Conservation (phyloP, 2,797 vertebrate genomes). For the Potorous gilbertii region DNA sequence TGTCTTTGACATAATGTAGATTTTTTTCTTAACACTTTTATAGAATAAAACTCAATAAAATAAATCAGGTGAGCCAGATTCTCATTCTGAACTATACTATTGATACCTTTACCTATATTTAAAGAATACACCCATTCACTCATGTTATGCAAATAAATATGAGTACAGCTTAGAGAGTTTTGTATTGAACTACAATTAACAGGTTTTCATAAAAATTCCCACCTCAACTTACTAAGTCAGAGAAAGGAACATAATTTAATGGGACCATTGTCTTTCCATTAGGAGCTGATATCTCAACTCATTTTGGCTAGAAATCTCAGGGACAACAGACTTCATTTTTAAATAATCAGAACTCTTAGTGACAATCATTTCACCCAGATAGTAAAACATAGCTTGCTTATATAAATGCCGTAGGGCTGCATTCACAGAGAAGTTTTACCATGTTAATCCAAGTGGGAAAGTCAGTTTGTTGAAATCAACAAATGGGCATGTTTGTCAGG, state of each 20-base stretch:
- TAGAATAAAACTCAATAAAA: slow-evolving; percentile 19
- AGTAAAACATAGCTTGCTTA: slow-evolving; percentile 69
- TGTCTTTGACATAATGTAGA: not conserved
- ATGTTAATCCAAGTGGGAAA: slow-evolving; percentile 77
- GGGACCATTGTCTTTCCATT: slow-evolving; percentile 10
- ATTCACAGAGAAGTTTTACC: slow-evolving; percentile 72
- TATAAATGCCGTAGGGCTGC: slow-evolving; percentile 64
- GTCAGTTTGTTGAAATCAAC: slow-evolving; percentile 72
- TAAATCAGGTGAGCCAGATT: not conserved
- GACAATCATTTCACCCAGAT: slow-evolving; percentile 74
- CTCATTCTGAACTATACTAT: slow-evolving; percentile 15
- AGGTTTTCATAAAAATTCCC: not conserved
- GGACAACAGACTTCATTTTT: slow-evolving; percentile 59
- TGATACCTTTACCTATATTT: not conserved
- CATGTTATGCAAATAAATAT: not conserved
- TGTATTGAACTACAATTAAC: slow-evolving; percentile 5
- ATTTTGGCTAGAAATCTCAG: slow-evolving; percentile 32
- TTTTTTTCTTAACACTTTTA: slow-evolving; percentile 17
- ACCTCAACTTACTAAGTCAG: slow-evolving; percentile 5
- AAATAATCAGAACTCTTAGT: slow-evolving; percentile 64
- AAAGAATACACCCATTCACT: slow-evolving; percentile 14
- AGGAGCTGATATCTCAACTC: slow-evolving; percentile 46
- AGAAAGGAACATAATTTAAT: slow-evolving; percentile 15
- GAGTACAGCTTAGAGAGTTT: not conserved
- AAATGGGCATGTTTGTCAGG: slow-evolving; percentile 77